Base-by-base conservation (phyloP, 2,888 invertebrate genomes). In the Acrocyrtus sp. region DNA sequence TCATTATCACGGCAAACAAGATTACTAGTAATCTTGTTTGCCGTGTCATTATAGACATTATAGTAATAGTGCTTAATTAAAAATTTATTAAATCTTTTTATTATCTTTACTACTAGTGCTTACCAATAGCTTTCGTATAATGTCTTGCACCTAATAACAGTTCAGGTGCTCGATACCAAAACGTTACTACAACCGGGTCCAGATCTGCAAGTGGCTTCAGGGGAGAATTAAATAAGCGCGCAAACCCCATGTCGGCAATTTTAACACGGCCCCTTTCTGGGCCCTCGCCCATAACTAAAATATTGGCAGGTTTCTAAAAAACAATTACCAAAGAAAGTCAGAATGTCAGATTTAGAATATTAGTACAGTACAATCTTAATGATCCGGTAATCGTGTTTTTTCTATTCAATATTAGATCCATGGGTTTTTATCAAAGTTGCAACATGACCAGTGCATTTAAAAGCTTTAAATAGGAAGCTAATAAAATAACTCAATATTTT, bases 181-280 rank as follows among this genome's bases (percentile, higher is more conserved):
- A 99, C 78, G 99, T 99, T 2, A 99, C 99, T 48, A 99, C 99
- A 1, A 99, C 99, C 4, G 99, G 99, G 87, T 99, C 99, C 79
- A 99, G 87, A 86, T 99, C 98, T 10, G 98, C 98, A 43, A 99
- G 86, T 0, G 98, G 98, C 85, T 98, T 98, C 63, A 99, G 85
- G 0, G 99, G 99, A 1, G 97, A 96, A 87, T 98, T 98, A 84
- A 99, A 99, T 57, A 99, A 87, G 76, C 99, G 88, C 0, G 99
- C 98, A 87, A 99, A 99, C 0, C 99, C 99, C 97, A 99, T 98
- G 84, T 99, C 99, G 26, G 98, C 98, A 83, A 98, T 98, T 87
- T 98, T 98, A 0, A 98, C 97, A 78, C 98, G 87, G 1, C 99
- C 99, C 81, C 98, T 87, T 85, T 99, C 98, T 29, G 92, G 91